Base-by-base conservation (phyloP, 2,113 vertebrate genomes). In the Perca flavescens region DNA sequence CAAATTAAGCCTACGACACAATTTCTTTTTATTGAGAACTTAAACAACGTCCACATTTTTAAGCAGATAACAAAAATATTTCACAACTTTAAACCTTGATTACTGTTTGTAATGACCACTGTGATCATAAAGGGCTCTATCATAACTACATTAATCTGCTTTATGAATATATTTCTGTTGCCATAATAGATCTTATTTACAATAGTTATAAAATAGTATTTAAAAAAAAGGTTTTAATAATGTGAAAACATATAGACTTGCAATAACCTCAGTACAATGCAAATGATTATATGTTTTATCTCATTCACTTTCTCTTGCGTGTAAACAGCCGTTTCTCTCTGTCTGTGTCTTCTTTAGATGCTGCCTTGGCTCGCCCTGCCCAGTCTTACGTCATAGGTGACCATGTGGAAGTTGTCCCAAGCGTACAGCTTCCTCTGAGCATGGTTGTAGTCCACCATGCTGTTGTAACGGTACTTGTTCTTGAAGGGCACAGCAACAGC, bases 381-480 rank as follows among this genome's bases (percentile, higher is more conserved):
- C 83, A 97, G 96, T 82, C 89, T 95, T 68, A 97, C 13, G 2
- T 97, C 96, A 54, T 98, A 99, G 86, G 96, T 94, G 73, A 98
- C 96, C 96, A 98, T 97, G 93, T 98, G 96, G 94, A 95, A 97
- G 91, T 97, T 99, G 93, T 98, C 97, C 98, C 97, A 99, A 52
- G 96, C 95, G 0, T 95, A 97, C 73, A 99, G 96, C 94, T 95
- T 97, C 92, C 90, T 96, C 93, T 96, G 95, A 3, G 86, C 79
- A 0, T 96, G 96, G 93, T 98, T 98, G 90, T 99, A 99, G 92
- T 99, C 97, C 28, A 98, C 72, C 97, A 97, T 99, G 93, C 97
- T 98, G 94, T 94, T 96, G 89, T 99, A 99, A n/a, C 86, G 90
- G 85, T 97, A 97, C 78, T 88, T 95, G 89, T 97, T 99, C 92